Percentiles rank a stretch among this genome's conserved stretches.
Evolutionary conservation across 2,888 invertebrate species (phyloP).

Genomic region (Hecatera dysodea): DNA sequence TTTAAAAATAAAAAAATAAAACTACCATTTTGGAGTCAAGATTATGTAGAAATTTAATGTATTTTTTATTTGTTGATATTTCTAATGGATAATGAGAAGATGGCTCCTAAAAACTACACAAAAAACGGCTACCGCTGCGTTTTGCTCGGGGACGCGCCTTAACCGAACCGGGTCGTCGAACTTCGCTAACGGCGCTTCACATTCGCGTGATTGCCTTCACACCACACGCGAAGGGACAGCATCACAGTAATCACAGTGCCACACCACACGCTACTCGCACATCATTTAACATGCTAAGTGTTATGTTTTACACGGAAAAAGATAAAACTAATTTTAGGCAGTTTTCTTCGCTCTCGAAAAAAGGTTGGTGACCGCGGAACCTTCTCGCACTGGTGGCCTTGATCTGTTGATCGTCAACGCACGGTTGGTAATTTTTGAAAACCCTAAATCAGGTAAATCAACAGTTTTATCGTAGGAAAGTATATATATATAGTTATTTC

Average conservation of each 20-base stretch:
- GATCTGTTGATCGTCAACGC: background rate
- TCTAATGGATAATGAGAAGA: no score
- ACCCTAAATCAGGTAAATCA: background rate
- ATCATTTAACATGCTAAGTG: slow-evolving; percentile 24
- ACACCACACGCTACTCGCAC: slow-evolving; percentile 15
- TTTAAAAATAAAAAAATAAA: no score
- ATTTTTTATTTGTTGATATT: no score
- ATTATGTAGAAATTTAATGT: no score
- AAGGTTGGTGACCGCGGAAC: slow-evolving; percentile 29
- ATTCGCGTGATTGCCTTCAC: slow-evolving; percentile 65
- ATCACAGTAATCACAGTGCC: slow-evolving; percentile 14
- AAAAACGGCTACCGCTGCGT: no score
- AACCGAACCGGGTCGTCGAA: slow-evolving; percentile 69
- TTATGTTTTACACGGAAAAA: slow-evolving; percentile 19
- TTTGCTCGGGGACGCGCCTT: no score
- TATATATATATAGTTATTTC: no score
- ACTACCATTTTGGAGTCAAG: no score
- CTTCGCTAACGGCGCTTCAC: slow-evolving; percentile 69
- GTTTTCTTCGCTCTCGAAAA: slow-evolving; percentile 15
- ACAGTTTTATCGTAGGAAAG: no score
- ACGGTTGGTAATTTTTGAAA: slow-evolving; percentile 6
- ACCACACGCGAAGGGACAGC: slow-evolving; percentile 62
- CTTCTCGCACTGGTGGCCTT: slow-evolving; percentile 8
- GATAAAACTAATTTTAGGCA: slow-evolving; percentile 12
- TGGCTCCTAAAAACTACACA: no score